Base-by-base conservation (phyloP, 2,113 vertebrate genomes). In the Elachura formosa region DNA sequence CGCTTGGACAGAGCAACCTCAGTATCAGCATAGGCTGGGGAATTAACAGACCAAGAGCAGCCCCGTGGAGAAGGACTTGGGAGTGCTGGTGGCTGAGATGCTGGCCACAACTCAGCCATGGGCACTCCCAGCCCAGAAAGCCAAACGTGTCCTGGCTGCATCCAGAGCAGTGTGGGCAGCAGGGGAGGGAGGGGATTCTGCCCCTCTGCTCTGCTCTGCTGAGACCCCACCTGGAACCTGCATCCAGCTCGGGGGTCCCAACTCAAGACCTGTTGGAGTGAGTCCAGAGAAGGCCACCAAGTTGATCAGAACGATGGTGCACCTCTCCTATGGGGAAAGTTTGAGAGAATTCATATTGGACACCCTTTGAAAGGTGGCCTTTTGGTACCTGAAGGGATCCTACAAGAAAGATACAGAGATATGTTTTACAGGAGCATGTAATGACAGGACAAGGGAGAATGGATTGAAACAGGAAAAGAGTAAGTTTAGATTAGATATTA, bases 1-100 rank as follows among this genome's bases (percentile, higher is more conserved):
- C 20, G 25, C 3, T 24, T 29, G 48, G 16, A 5, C 1, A 9
- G 8, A 1, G 1, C 9, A 29, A 9, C 1, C 3, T 0, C 7
- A 0, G 3, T 41, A 31, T 1, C 3, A 55, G 0, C 1, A 6
- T 7, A 29, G 24, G 15, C 6, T 69, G 23, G 6, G 14, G 18
- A 2, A 23, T 51, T 45, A 23, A 9, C 12, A 64, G 29, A 48
- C 7, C 1, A 1, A 49, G 16, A 75, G 13, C 34, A 85, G 24
- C 25, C 9, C 43, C 34, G 25, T 0, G 4, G 4, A 56, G 21
- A 58, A 49, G 52, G 36, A 5, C 2, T 7, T 66, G 36, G 31
- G 15, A 31, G 8, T 75, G 20, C 34, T 64, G 29, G 5, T n/a
- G 34, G 23, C 2, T 29, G 34, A 66, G 34, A 66, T 24, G 34